A percentile compares a stretch with the other conserved stretches of the same genome.
Evolutionary conservation across 2,113 vertebrate genomes (phyloP).

Genomic region (Anolis sagrei): DNA sequence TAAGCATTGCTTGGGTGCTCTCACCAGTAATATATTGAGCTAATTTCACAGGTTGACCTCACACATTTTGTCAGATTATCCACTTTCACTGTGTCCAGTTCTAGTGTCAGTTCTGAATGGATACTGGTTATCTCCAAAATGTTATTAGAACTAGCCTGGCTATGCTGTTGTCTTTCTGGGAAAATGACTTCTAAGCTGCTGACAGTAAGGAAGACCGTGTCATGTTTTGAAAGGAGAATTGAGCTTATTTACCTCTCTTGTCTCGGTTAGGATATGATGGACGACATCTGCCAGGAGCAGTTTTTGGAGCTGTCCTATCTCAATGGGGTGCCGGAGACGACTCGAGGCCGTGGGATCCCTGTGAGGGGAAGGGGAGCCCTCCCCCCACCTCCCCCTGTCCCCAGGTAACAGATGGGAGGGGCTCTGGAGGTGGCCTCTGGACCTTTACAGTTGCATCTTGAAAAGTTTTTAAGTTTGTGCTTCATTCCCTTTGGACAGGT

Average conservation of each 20-base stretch:
- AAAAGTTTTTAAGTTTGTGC: background rate
- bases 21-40: background rate
- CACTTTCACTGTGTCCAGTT: background rate
- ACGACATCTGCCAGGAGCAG: conserved; percentile 91
- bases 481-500: background rate
- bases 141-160: background rate
- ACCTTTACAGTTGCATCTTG: background rate
- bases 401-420: conserved; percentile 76
- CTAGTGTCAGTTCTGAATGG: background rate
- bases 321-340: conserved; percentile 89
- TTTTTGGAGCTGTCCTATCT: conserved; percentile 94
- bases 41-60: background rate
- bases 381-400: conserved; percentile 85
- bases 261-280: conserved; percentile 91
- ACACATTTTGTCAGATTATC: background rate
- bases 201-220: background rate
- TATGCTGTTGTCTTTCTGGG: background rate
- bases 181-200: background rate
- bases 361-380: conserved; percentile 88
- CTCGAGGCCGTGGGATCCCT: conserved; percentile 84
- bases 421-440: background rate
- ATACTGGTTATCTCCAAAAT: background rate
- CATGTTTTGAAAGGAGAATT: background rate
- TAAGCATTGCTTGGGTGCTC: background rate
- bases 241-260: background rate